Evolutionary conservation across 2,797 vertebrate genomes (phyloP).

Genomic region (Spatula clypeata): DNA sequence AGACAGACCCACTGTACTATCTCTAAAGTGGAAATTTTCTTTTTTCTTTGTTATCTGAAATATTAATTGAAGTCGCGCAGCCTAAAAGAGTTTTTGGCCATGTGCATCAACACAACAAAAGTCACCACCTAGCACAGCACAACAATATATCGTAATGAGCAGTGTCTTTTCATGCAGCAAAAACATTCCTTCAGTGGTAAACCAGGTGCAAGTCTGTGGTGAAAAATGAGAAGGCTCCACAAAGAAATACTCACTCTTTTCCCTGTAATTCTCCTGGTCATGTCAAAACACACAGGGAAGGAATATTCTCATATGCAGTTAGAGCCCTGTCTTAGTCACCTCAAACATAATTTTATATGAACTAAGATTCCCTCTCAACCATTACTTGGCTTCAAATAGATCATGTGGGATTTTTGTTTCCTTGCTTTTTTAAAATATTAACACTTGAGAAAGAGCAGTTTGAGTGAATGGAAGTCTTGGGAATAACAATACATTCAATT

Average conservation of each 20-base stretch:
- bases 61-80: neutral
- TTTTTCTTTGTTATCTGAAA: neutral
- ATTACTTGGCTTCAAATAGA: neutral
- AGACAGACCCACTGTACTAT: fast-evolving
- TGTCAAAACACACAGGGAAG: neutral
- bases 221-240: neutral
- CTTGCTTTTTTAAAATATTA: neutral
- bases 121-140: neutral
- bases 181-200: neutral
- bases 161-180: neutral
- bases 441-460: neutral
- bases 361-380: neutral
- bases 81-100: neutral
- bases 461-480: neutral
- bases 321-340: neutral
- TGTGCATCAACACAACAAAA: neutral
- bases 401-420: neutral
- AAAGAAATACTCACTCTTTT: neutral
- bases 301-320: neutral
- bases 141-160: neutral
- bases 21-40: neutral
- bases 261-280: neutral
- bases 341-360: neutral
- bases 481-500: neutral
- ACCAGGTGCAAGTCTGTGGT: neutral